These are phyloP conservation scores for Myotis brandtii DNA, from an alignment of 2,113 vertebrate species.

Conservation along the genomic window DNA sequence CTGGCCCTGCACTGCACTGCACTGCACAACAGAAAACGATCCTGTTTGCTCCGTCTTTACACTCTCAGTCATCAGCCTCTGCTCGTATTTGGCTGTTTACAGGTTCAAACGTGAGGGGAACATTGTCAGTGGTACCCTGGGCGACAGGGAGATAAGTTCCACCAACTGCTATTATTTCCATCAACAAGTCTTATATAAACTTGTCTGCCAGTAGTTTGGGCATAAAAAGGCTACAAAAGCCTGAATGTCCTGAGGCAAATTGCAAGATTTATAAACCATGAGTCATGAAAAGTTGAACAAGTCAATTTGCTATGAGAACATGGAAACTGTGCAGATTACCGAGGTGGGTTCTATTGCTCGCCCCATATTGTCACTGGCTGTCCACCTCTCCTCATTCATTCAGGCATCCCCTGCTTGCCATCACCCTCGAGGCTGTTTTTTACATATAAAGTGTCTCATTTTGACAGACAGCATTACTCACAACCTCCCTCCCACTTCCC, in stretches of 20 bases:
- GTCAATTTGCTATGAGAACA: not conserved
- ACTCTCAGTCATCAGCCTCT: not conserved
- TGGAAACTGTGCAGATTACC: fast-evolving
- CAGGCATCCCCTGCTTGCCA: not conserved
- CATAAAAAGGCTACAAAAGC: not conserved
- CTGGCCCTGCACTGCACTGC: not conserved
- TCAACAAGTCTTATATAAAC: not conserved
- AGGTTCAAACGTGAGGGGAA: not conserved
- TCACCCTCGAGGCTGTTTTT: not conserved
- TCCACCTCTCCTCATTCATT: not conserved
- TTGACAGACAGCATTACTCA: not conserved
- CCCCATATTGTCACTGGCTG: not conserved
- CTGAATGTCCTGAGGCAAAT: not conserved
- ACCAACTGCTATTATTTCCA: not conserved
- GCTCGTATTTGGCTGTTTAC: not conserved
- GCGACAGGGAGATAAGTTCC: not conserved
- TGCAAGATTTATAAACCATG: not conserved
- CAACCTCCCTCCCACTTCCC: not conserved
- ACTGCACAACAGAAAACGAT: not conserved
- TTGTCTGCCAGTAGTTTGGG: not conserved
- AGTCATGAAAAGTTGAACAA: not conserved
- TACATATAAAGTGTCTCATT: not conserved
- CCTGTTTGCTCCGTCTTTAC: not conserved
- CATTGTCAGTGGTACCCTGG: not conserved
- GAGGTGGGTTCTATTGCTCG: not conserved